These are phyloP conservation scores for Drosophila bocki DNA, from an alignment of 1,140 invertebrate species.

Conservation along the genomic window DNA sequence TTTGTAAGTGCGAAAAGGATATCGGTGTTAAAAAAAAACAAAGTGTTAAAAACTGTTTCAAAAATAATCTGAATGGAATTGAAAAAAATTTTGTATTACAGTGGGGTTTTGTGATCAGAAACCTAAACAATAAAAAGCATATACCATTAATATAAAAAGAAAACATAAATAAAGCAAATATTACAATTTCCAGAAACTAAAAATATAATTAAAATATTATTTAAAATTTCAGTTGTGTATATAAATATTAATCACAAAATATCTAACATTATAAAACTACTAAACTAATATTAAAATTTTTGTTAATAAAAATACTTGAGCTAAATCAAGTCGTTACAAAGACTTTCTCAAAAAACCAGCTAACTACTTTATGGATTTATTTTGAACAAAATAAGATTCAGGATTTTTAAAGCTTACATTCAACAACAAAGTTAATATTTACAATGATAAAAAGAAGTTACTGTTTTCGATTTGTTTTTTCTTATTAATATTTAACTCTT, in stretches of 20 bases:
- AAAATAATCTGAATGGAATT: too few species aligned
- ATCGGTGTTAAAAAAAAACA: constrained; percentile 4
- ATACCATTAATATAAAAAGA: not conserved
- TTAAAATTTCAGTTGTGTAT: too few species aligned
- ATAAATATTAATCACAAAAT: not conserved
- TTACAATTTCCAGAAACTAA: not conserved
- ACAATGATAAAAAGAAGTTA: too few species aligned
- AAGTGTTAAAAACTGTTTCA: constrained; percentile 19
- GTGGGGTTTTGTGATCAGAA: constrained; percentile 25
- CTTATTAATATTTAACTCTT: too few species aligned
- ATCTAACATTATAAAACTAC: not conserved
- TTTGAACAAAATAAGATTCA: not conserved
- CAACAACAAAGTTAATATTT: too few species aligned
- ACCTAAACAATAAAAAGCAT: not conserved
- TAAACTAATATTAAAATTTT: rapidly evolving
- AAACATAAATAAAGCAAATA: not conserved
- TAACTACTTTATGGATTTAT: too few species aligned
- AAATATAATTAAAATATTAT: too few species aligned
- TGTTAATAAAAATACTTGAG: not conserved
- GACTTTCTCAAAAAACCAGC: not conserved
- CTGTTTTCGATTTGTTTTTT: too few species aligned
- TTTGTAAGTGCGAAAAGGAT: constrained; percentile 75
- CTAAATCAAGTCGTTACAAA: not conserved
- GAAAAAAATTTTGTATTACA: constrained; percentile 24
- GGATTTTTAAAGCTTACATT: not conserved